Evolutionary conservation across 2,888 invertebrate species (phyloP), one percentile per base, ranked within the genome.

Genomic region (Drosophila tripunctata): DNA sequence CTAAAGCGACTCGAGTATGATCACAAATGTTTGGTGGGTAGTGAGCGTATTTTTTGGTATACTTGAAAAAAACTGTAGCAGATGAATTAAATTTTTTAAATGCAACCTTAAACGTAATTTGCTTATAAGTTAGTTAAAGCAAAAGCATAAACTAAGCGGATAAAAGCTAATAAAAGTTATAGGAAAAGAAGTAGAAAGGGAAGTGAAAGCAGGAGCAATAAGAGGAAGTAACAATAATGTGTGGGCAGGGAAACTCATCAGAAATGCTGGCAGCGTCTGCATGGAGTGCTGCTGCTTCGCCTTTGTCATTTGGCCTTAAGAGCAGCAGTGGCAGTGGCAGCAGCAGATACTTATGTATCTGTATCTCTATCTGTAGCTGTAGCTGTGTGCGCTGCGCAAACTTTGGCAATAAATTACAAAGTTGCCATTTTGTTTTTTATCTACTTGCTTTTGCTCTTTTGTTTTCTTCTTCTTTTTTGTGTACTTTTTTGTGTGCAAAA

Each of bases 371-470:
- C 40, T 57, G 41, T 48, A 64, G 67, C 57, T 67, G 60, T 61
- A 45, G 30, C 56, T 68, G 70, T 67, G 63, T 40, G 58, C 40
- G 62, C 78, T 77, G 74, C 76, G 85, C 87, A 74, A 88, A 87
- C 87, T 88, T 80, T 58, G 75, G 80, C 77, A 75, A 87, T 87
- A 87, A 87, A 87, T 87, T 87, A 87, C 88, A 88, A 84, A 86
- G 85, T 85, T 87, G 86, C 87, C 87, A 88, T 87, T 87, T 87
- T 82, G 84, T 87, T 86, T 83, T 68, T 67, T 70, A 57, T 80
- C 67, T 78, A 64, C 67, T 64, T 67, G 66, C 48, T 70, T 33
- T 58, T 58, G n/a, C 61, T 67, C 52, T 54, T 57, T 61, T 60
- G 52, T 63, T 57, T 55, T 38, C 38, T 35, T 55, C 40, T 33